Percentiles rank a stretch among this genome's conserved stretches.
phyloP scores from a whole-genome alignment of 2,888 invertebrate genomes.

The Standfussiana lucernea region DNA sequence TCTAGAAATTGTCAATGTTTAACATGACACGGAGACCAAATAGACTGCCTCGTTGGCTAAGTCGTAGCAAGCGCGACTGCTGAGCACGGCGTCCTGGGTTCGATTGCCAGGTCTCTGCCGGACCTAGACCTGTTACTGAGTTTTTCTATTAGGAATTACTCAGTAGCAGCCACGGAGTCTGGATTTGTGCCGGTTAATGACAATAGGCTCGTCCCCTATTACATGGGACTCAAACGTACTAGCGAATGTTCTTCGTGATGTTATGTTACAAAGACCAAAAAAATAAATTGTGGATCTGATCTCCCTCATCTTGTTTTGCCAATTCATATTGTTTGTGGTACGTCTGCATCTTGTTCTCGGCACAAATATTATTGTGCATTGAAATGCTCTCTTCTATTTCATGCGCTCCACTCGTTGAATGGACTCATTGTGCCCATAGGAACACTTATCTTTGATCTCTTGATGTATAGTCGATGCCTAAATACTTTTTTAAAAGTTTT shows the following conservation, averaged over 20 bases:
- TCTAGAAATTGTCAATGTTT: too few species aligned
- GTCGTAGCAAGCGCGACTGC: too few species aligned
- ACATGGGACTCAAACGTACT: too few species aligned
- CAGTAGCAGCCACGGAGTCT: too few species aligned
- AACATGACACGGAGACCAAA: too few species aligned
- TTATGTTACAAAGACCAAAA: neutral
- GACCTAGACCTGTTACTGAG: too few species aligned
- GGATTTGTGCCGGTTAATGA: too few species aligned
- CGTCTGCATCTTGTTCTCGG: slow-evolving; percentile 11
- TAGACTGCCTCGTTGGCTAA: too few species aligned
- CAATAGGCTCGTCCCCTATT: too few species aligned
- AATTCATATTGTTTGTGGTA: slow-evolving; percentile 32
- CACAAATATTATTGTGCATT: slow-evolving; percentile 50
- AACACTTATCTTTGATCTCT: slow-evolving; percentile 68
- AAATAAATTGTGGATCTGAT: neutral
- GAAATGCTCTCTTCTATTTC: slow-evolving; percentile 25
- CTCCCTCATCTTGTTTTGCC: neutral
- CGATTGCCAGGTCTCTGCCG: too few species aligned
- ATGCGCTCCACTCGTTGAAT: slow-evolving; percentile 75
- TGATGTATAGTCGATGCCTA: slow-evolving; percentile 25
- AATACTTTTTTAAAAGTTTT: neutral
- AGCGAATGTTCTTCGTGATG: neutral
- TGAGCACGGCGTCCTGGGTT: too few species aligned
- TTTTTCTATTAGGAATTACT: too few species aligned
- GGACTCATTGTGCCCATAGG: slow-evolving; percentile 79